Conservation (phyloP, 2,888 invertebrate genomes). For the Ethmia dodecea region DNA sequence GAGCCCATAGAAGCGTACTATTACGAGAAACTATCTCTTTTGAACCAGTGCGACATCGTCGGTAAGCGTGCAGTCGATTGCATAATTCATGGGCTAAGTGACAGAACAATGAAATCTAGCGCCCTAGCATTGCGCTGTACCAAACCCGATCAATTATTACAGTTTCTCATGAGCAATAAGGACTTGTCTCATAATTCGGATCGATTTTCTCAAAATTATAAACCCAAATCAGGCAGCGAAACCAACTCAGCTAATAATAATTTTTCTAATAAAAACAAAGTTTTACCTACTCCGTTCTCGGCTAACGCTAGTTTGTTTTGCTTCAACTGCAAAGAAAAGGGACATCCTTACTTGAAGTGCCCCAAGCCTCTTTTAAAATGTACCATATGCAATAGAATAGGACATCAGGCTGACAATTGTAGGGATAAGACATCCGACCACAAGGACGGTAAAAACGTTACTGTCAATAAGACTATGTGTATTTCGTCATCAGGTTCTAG, state of each 20-base stretch:
- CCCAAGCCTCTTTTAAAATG: constrained; percentile 6
- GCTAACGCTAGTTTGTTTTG: no score
- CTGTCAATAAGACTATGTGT: not conserved
- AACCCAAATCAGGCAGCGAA: not conserved
- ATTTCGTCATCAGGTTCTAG: not conserved
- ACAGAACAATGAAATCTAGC: constrained; percentile 3
- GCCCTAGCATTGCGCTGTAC: constrained; percentile 6
- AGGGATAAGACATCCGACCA: no score
- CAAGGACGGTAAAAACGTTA: not conserved
- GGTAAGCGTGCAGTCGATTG: no score
- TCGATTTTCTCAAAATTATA: not conserved
- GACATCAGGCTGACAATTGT: constrained; percentile 6
- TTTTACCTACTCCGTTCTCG: not conserved
- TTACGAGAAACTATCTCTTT: not conserved
- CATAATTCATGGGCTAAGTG: no score
- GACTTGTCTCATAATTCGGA: not conserved
- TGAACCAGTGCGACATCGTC: constrained; percentile 7
- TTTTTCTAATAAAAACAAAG: not conserved
- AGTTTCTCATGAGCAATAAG: not conserved
- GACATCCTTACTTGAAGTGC: constrained; percentile 8
- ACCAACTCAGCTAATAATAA: not conserved
- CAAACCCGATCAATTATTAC: constrained; percentile 9
- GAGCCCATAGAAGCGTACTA: not conserved
- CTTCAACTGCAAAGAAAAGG: constrained; percentile 1
- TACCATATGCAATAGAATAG: constrained; percentile 10